phyloP scores from a whole-genome alignment of 2,888 invertebrate species.

The Meteorus colon region DNA sequence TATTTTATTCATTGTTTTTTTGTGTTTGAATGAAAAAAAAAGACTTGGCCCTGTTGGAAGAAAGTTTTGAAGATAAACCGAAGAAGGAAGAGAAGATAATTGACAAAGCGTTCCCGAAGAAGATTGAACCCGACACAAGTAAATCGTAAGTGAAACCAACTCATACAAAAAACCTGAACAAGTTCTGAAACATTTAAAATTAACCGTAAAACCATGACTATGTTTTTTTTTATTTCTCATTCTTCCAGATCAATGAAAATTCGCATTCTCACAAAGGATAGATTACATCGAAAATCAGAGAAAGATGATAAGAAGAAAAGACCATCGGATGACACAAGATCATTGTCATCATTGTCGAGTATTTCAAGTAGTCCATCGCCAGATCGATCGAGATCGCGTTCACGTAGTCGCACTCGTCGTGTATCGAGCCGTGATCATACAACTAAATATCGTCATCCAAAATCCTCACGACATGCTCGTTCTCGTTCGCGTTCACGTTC shows the following conservation, averaged over 20 bases:
- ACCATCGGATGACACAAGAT: slow-evolving; percentile 70
- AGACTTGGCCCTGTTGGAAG: slow-evolving; percentile 49
- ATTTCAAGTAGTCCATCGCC: slow-evolving; percentile 74
- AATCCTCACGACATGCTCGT: slow-evolving; percentile 37
- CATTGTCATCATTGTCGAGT: slow-evolving; percentile 75
- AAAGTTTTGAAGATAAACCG: slow-evolving; percentile 58
- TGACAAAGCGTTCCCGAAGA: slow-evolving; percentile 60
- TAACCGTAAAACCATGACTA: too few species aligned
- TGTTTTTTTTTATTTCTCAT: too few species aligned
- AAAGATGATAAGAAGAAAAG: slow-evolving; percentile 62
- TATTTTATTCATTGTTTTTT: slow-evolving; percentile 7
- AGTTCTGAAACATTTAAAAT: slow-evolving; percentile 1
- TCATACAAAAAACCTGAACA: not conserved
- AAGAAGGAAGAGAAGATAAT: slow-evolving; percentile 63
- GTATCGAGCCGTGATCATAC: slow-evolving; percentile 40
- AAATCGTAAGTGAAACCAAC: slow-evolving; percentile 61
- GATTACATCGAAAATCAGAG: slow-evolving; percentile 62
- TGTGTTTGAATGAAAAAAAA: not conserved
- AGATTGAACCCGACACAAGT: slow-evolving; percentile 57
- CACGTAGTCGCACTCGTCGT: slow-evolving; percentile 52
- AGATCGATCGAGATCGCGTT: slow-evolving; percentile 67
- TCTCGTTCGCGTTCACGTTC: slow-evolving; percentile 60
- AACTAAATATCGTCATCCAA: slow-evolving; percentile 39
- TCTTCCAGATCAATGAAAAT: slow-evolving; percentile 68
- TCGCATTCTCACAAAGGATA: slow-evolving; percentile 69